These are phyloP conservation scores for Cotesia chilonis DNA, from an alignment of 1,140 invertebrate genomes.

Conservation along the genomic window DNA sequence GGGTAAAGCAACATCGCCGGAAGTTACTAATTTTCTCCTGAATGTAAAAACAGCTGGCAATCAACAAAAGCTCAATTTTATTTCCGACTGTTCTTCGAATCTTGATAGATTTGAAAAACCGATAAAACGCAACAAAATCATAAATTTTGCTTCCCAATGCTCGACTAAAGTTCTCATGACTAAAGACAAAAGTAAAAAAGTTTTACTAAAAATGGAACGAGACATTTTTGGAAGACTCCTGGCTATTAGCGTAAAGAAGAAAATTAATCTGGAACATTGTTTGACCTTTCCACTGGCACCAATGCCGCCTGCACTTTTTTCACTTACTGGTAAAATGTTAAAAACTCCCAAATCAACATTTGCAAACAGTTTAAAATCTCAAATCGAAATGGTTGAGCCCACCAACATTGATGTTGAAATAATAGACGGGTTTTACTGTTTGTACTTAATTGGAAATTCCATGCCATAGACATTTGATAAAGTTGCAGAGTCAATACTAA, in stretches of 20 bases:
- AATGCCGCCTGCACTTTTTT: neutral
- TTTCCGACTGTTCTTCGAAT: neutral
- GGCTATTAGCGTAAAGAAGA: too few species aligned
- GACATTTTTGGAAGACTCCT: too few species aligned
- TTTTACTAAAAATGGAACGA: too few species aligned
- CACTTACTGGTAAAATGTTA: conserved; percentile 13
- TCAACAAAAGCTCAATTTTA: neutral
- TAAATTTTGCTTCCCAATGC: too few species aligned
- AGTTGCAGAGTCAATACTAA: conserved; percentile 27
- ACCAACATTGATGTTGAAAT: conserved; percentile 18
- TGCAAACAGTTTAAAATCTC: neutral
- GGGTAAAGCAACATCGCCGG: too few species aligned
- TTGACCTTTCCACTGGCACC: too few species aligned
- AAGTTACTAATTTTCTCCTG: too few species aligned
- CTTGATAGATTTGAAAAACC: conserved; percentile 10
- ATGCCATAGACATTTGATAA: conserved; percentile 33
- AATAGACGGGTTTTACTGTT: conserved; percentile 29
- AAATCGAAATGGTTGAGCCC: neutral
- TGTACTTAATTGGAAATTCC: conserved; percentile 18
- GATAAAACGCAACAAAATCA: conserved; percentile 15
- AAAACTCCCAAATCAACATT: conserved; percentile 21
- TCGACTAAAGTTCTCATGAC: too few species aligned
- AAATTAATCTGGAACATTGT: too few species aligned
- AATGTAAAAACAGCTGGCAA: too few species aligned
- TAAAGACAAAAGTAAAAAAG: too few species aligned